A percentile compares a stretch with the other conserved stretches of the same genome.
These are phyloP conservation scores for Sisor rabdophorus DNA, from an alignment of 2,113 vertebrate genomes.

Conservation along the genomic window DNA sequence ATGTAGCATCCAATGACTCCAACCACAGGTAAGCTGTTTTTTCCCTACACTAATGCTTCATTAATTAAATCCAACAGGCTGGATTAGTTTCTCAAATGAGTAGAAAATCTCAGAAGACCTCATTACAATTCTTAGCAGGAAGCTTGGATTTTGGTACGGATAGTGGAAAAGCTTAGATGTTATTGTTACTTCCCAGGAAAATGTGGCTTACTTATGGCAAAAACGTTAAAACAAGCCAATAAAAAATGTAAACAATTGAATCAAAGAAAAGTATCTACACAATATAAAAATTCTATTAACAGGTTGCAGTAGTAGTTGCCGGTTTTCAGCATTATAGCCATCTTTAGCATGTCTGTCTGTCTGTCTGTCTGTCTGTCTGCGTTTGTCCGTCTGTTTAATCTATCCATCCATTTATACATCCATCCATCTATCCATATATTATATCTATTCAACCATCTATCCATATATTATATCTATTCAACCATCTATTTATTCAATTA, in stretches of 20 bases:
- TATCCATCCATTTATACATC: no score
- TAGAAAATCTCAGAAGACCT: conserved; percentile 20
- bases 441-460: not conserved
- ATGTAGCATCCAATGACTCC: conserved; percentile 1
- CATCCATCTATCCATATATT: no score
- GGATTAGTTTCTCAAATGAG: conserved; percentile 23
- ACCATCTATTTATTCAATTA: no score
- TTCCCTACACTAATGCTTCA: not conserved
- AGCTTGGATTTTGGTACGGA: conserved; percentile 29
- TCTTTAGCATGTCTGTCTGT: no score
- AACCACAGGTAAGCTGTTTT: not conserved
- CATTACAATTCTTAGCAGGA: conserved; percentile 37
- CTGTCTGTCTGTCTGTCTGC: no score
- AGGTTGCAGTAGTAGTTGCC: not conserved
- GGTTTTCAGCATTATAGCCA: no score
- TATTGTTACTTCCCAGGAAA: conserved; percentile 23
- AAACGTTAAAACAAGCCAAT: conserved; percentile 48
- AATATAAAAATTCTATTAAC: not conserved
- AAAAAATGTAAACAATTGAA: no score
- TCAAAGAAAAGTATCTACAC: no score
- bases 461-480: no score
- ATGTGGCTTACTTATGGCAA: not conserved
- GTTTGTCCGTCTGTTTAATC: no score
- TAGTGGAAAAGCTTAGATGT: conserved; percentile 40
- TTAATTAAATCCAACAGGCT: conserved; percentile 1